Conservation (phyloP, 2,113 vertebrate genomes). For the Notiomystis cincta region DNA sequence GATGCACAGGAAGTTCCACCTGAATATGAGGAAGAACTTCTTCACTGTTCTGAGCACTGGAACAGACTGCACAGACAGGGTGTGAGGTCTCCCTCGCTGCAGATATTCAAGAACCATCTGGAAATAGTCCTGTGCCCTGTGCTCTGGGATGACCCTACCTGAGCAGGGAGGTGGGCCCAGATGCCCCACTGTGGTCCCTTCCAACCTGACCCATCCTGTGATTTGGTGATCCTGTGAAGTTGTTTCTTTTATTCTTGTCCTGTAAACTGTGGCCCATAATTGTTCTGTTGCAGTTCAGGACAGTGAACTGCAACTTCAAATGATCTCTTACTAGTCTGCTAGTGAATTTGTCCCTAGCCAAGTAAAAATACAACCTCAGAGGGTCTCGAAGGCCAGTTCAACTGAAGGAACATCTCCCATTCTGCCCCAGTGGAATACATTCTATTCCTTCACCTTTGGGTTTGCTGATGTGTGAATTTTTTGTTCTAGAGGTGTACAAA, state of each 20-base stretch:
- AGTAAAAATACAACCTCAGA: neutral
- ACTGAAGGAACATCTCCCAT: neutral
- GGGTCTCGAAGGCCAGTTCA: neutral
- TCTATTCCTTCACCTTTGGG: neutral
- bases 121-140: neutral
- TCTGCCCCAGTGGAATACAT: neutral
- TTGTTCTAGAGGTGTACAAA: neutral
- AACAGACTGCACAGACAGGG: neutral
- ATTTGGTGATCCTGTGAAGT: neutral
- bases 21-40: neutral
- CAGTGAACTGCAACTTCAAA: neutral
- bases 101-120: neutral
- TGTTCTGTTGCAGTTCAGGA: neutral
- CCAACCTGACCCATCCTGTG: neutral
- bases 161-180: neutral
- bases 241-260: neutral
- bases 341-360: neutral
- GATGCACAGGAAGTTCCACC: neutral
- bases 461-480: neutral
- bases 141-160: neutral
- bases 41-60: neutral
- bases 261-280: neutral
- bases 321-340: neutral
- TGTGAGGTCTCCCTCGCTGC: neutral
- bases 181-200: neutral